Percentiles rank a stretch among this genome's conserved stretches.
Conservation (phyloP, 2,888 invertebrate genomes). For the Luperina testacea region DNA sequence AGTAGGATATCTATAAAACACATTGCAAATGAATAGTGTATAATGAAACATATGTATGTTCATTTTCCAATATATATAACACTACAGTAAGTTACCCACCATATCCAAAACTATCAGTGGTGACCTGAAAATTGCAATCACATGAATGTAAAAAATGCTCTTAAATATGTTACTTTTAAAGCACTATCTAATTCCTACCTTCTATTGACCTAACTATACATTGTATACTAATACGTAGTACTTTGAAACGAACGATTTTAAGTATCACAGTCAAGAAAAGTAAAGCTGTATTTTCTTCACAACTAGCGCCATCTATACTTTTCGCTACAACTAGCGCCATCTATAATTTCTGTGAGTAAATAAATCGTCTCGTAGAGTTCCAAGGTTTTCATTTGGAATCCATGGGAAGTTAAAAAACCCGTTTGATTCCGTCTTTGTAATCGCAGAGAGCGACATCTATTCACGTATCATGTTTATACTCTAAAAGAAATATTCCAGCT, state of each 20-base stretch:
- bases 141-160: neutral
- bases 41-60: neutral
- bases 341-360: conserved; percentile 42
- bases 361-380: neutral
- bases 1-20: no score
- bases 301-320: conserved; percentile 64
- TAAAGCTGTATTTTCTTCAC: neutral
- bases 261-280: neutral
- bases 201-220: neutral
- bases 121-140: neutral
- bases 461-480: neutral
- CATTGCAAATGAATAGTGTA: neutral
- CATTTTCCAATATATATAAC: neutral
- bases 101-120: neutral
- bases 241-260: neutral
- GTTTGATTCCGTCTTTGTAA: neutral
- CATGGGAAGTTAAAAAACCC: no score
- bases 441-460: conserved; percentile 21
- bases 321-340: conserved; percentile 60
- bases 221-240: neutral
- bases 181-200: neutral
- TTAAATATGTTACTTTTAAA: neutral
- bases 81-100: neutral
- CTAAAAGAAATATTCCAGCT: neutral
- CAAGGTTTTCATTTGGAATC: neutral